Conservation (phyloP, 1,140 invertebrate species). For the Drosophila mauritiana region DNA sequence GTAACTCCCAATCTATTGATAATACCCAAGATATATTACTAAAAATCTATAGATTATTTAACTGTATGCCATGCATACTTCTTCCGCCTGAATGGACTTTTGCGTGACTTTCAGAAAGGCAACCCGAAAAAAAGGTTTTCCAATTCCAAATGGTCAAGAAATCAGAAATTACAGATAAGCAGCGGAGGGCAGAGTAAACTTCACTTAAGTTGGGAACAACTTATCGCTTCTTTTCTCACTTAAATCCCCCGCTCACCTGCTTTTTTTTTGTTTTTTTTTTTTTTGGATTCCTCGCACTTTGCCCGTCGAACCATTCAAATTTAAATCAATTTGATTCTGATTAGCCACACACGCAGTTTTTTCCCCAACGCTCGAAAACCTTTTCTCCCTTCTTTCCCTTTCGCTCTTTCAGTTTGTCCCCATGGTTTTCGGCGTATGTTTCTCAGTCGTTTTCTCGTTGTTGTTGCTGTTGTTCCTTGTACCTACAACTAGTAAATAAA, state of each 20-base stretch:
- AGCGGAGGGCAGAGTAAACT: slow-evolving; percentile 15
- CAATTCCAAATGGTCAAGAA: slow-evolving; percentile 20
- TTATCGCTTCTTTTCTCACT: slow-evolving; percentile 64
- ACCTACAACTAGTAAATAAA: slow-evolving; percentile 81
- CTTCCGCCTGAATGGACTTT: too few species aligned
- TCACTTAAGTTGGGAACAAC: slow-evolving; percentile 35
- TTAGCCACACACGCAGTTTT: slow-evolving; percentile 80
- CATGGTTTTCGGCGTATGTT: slow-evolving; percentile 36
- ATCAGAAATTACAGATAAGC: slow-evolving; percentile 24
- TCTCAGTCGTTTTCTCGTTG: slow-evolving; percentile 9
- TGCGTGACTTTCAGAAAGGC: not conserved
- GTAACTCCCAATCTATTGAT: too few species aligned
- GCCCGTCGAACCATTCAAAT: slow-evolving; percentile 76
- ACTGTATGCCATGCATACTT: not conserved
- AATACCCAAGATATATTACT: not conserved
- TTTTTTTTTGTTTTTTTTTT: not conserved
- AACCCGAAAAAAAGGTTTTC: not conserved
- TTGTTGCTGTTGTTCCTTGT: slow-evolving; percentile 59
- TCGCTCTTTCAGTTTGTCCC: slow-evolving; percentile 38
- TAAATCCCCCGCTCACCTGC: slow-evolving; percentile 11
- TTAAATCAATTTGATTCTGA: slow-evolving; percentile 82
- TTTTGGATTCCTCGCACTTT: slow-evolving; percentile 60
- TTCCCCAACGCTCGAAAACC: slow-evolving; percentile 24
- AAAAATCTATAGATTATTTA: too few species aligned
- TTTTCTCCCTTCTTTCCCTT: slow-evolving; percentile 23